These are phyloP conservation scores for Automeris io DNA, from an alignment of 2,888 invertebrate species.

Conservation along the genomic window DNA sequence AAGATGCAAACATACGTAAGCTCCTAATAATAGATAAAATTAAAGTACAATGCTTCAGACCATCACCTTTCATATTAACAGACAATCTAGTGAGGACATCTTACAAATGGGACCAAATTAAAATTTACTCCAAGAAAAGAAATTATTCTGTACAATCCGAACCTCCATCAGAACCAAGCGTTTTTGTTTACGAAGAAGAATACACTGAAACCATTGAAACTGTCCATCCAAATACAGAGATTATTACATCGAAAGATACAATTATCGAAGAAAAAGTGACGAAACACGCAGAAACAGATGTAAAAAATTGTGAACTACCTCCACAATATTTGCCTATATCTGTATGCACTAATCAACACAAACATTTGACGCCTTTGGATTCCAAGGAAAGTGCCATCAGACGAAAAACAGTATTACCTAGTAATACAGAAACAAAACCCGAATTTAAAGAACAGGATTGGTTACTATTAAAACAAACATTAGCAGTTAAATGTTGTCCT, in stretches of 20 bases:
- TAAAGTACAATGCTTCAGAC: conserved; percentile 35
- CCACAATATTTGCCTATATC: conserved; percentile 27
- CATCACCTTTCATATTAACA: conserved; percentile 51
- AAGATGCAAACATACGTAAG: conserved; percentile 40
- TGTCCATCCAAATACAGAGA: conserved; percentile 48
- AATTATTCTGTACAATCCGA: conserved; percentile 9
- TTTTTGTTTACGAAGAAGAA: conserved; percentile 14
- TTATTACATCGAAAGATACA: conserved; percentile 14
- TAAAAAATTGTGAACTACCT: conserved; percentile 10
- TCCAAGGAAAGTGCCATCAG: conserved; percentile 26
- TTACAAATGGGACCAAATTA: conserved; percentile 35
- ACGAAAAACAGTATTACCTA: conserved; percentile 12
- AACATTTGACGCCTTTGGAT: conserved; percentile 33
- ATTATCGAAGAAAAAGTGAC: conserved; percentile 10
- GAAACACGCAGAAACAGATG: conserved; percentile 18
- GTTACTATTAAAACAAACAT: conserved; percentile 23
- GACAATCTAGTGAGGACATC: conserved; percentile 43
- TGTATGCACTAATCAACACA: conserved; percentile 43
- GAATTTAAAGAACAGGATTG: conserved; percentile 22
- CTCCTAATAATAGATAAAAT: conserved; percentile 46
- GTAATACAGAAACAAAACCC: conserved; percentile 8
- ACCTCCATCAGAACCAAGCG: conserved; percentile 3
- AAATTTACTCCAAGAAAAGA: conserved; percentile 16
- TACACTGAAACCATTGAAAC: conserved; percentile 20
- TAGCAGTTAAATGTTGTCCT: conserved; percentile 33